These are phyloP conservation scores for Clamator glandarius DNA, from an alignment of 2,797 vertebrate species.

Conservation along the genomic window DNA sequence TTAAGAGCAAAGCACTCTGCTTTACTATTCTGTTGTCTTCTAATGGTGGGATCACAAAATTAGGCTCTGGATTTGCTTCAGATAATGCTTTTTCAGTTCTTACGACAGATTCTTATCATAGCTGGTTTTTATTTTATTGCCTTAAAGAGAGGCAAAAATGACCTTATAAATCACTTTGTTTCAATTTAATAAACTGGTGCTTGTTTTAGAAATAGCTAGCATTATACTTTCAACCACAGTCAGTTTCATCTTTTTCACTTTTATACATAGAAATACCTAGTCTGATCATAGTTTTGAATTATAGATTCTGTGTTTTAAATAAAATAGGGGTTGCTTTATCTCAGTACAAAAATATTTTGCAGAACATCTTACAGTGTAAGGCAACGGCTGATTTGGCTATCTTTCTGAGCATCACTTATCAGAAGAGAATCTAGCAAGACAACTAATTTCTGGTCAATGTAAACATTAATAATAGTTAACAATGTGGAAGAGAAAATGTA, in stretches of 20 bases:
- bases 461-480: background rate
- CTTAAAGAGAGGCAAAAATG: background rate
- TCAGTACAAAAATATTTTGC: background rate
- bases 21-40: background rate
- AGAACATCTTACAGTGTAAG: background rate
- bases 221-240: background rate
- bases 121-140: background rate
- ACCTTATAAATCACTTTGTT: background rate
- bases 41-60: slow-evolving; percentile 2
- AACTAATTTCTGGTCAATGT: background rate
- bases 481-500: background rate
- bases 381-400: background rate
- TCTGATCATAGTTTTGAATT: background rate
- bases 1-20: background rate
- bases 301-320: background rate
- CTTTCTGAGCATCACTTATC: background rate
- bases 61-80: background rate
- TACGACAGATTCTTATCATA: background rate
- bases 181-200: slow-evolving; percentile 1
- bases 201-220: background rate
- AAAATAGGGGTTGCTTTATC: background rate
- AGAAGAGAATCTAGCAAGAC: background rate
- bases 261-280: background rate
- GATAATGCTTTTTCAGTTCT: background rate
- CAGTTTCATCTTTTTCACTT: background rate